Evolutionary conservation across 2,888 invertebrate species (phyloP), one percentile per base, ranked within the genome.

Genomic region (Scaeva pyrastri): DNA sequence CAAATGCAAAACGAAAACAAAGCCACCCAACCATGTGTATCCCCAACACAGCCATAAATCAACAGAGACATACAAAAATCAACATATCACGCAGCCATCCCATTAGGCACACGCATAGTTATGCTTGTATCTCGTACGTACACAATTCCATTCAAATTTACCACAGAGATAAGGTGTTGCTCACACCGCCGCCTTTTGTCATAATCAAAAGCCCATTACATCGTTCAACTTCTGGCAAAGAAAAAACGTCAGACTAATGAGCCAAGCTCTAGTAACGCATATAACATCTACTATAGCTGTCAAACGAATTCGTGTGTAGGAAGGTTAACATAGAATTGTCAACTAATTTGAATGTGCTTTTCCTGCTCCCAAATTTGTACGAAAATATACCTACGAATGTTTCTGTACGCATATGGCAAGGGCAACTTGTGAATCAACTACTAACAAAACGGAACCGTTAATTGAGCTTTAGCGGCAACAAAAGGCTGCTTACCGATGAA

Each of bases 181-280:
- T 48, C 26, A 39, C 10, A 39, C 66, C 60, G 52, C 36, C 66
- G 52, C 36, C 66, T 70, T 70, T 14, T 74, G 74, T 84, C 70
- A 79, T 79, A 64, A 84, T 84, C 74, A 84, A 84, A 84, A 75
- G 52, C 66, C 72, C 72, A 80, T 84, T 84, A 80, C 75, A 75
- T 31, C 43, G 79, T 58, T 58, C 16, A 71, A 75, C 52, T 74
- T 64, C 16, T 39, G 12, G 58, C 52, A 58, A 56, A 12, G 11
- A 36, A 3, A 26, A 62, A 50, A 16, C 68, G 74, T 2, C 12
- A 56, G 50, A 74, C 74, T 85, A 85, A 85, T 80, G 80, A 80
- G 84, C 71, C 58, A 21, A 55, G 52, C 71, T 75, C 43, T 66
- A 31, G 52, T 11, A 11, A 5, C 58, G 23, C 60, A 58, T 60